Conservation (phyloP, 1,140 invertebrate genomes). For the Drosophila equinoxialis region DNA sequence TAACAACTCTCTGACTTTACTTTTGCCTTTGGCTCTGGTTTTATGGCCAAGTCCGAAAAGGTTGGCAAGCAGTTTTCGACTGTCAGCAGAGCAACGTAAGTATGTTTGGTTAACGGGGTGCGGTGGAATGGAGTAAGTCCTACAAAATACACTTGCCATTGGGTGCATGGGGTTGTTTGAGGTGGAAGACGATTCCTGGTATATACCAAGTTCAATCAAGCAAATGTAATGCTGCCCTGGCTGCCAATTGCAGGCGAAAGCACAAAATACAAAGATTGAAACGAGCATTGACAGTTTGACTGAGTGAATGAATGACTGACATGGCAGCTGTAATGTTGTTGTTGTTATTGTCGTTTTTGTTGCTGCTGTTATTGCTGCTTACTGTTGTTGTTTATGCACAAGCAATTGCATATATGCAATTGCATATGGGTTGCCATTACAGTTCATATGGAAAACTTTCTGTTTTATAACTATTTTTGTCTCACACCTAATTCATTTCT, state of each 20-base stretch:
- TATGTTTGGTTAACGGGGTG: background rate
- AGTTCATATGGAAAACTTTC: constrained; percentile 12
- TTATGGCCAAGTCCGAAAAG: constrained; percentile 43
- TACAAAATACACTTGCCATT: constrained; percentile 5
- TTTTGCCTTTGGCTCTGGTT: constrained; percentile 30
- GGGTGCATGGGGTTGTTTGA: background rate
- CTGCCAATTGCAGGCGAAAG: constrained; percentile 72
- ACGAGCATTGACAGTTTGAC: constrained; percentile 72
- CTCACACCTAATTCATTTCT: too few species aligned
- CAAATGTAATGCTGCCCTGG: constrained; percentile 68
- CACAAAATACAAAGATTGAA: constrained; percentile 73
- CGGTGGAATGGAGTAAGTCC: background rate
- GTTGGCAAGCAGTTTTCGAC: constrained; percentile 34
- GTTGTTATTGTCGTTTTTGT: constrained; percentile 19
- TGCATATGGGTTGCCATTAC: constrained; percentile 13
- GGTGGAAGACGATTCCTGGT: constrained; percentile 5
- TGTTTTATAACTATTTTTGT: background rate
- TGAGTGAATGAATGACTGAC: constrained; percentile 67
- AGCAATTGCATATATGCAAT: constrained; percentile 53
- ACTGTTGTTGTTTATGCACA: constrained; percentile 49
- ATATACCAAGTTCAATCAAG: constrained; percentile 67
- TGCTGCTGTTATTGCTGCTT: constrained; percentile 35
- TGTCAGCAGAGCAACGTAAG: constrained; percentile 23
- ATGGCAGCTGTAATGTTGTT: constrained; percentile 44
- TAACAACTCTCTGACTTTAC: constrained; percentile 38